Percentiles rank a stretch among this genome's conserved stretches.
These are phyloP conservation scores for Amiota minor DNA, from an alignment of 2,888 invertebrate species.

Conservation along the genomic window DNA sequence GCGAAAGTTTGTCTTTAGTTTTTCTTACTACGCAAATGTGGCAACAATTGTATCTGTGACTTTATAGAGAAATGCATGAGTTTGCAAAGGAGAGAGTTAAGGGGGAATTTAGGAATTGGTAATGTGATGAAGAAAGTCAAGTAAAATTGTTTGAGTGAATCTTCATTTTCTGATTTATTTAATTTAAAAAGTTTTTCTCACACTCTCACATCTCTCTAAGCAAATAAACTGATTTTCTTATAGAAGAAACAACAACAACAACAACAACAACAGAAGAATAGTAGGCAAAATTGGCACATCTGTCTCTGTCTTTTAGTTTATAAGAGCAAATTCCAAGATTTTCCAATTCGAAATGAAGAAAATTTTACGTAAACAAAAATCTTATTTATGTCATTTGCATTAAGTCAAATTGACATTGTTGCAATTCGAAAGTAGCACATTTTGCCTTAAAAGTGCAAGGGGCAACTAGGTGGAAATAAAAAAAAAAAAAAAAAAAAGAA, in stretches of 20 bases:
- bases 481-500: too few species aligned
- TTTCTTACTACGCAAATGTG: background rate
- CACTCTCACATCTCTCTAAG: too few species aligned
- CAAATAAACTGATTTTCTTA: conserved; percentile 30
- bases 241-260: background rate
- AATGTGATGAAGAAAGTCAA: background rate
- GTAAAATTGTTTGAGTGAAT: conserved; percentile 22
- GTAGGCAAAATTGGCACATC: background rate
- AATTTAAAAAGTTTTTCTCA: conserved; percentile 31
- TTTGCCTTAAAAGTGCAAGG: too few species aligned
- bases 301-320: too few species aligned
- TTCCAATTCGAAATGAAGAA: too few species aligned
- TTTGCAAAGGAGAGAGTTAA: background rate
- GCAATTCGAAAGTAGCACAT: too few species aligned
- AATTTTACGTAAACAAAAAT: too few species aligned
- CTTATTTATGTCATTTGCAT: too few species aligned
- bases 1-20: conserved; percentile 19
- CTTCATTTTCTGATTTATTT: conserved; percentile 34
- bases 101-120: background rate
- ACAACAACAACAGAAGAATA: background rate
- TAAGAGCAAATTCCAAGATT: too few species aligned
- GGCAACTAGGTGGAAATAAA: too few species aligned
- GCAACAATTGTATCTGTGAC: background rate
- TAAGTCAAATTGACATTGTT: too few species aligned
- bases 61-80: background rate